Evolutionary conservation across 2,113 vertebrate species (phyloP).

Genomic region (Pteronura brasiliensis): DNA sequence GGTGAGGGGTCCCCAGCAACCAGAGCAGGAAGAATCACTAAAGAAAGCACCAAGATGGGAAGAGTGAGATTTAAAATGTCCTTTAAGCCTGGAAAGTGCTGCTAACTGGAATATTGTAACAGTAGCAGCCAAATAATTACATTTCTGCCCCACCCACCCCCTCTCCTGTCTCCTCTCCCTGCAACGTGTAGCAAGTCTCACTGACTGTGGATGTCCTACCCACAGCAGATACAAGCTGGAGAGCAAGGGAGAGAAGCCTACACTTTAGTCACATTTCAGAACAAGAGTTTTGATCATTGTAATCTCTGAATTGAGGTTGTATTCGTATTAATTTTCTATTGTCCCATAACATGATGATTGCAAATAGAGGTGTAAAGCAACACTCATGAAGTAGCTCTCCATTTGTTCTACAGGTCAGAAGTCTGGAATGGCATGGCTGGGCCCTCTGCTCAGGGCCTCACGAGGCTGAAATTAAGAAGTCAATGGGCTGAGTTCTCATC

Average conservation of each 20-base stretch:
- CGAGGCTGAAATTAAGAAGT: neutral
- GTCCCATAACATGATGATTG: neutral
- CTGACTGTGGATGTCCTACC: neutral
- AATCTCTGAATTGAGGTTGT: neutral
- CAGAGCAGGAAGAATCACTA: neutral
- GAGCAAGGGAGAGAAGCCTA: neutral
- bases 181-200: neutral
- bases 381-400: neutral
- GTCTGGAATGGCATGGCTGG: neutral
- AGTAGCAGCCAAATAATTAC: neutral
- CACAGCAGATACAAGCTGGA: neutral
- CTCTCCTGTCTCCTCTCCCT: too few relatives aligned
- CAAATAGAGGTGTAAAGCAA: neutral
- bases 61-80: neutral
- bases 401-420: neutral
- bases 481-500: neutral
- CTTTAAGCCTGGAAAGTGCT: neutral
- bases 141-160: neutral
- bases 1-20: neutral
- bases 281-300: neutral
- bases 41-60: neutral
- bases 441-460: neutral
- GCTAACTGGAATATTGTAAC: neutral
- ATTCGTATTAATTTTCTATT: neutral
- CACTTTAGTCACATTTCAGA: neutral